phyloP scores from a whole-genome alignment of 2,888 invertebrate genomes.

The Mesopsocus fuscifrons region DNA sequence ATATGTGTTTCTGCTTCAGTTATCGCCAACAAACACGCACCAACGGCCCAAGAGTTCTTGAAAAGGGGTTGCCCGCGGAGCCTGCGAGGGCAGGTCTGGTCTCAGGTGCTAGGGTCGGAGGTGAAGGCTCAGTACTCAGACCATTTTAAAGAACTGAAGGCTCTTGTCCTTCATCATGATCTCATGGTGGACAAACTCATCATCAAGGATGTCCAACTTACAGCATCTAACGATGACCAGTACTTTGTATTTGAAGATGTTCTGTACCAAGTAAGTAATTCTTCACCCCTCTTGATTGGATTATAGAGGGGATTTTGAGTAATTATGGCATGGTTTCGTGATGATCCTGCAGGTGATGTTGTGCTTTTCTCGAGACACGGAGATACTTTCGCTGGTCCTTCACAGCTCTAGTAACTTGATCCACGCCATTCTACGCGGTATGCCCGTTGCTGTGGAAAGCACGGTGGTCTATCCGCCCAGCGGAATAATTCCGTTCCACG shows the following conservation, averaged over 20 bases:
- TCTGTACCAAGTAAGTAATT: slow-evolving; percentile 54
- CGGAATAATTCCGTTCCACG: slow-evolving; percentile 90
- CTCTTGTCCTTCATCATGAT: slow-evolving; percentile 68
- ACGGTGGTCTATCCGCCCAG: slow-evolving; percentile 76
- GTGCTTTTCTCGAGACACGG: slow-evolving; percentile 78
- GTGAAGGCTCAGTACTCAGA: slow-evolving; percentile 47
- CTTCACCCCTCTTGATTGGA: too few species aligned
- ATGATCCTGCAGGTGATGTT: slow-evolving; percentile 55
- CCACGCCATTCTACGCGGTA: slow-evolving; percentile 54
- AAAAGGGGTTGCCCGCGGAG: slow-evolving; percentile 68
- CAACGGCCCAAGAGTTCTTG: slow-evolving; percentile 74
- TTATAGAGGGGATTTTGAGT: too few species aligned
- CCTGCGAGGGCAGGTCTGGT: slow-evolving; percentile 68
- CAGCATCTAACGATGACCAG: slow-evolving; percentile 93
- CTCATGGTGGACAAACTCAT: slow-evolving; percentile 86
- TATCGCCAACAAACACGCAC: slow-evolving; percentile 58
- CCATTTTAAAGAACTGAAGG: slow-evolving; percentile 64
- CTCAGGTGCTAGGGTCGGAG: slow-evolving; percentile 65
- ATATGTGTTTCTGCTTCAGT: too few species aligned
- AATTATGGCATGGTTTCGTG: too few species aligned
- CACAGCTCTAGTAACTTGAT: slow-evolving; percentile 37
- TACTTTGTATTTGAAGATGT: slow-evolving; percentile 96
- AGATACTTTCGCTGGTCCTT: slow-evolving; percentile 50
- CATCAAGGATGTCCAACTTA: slow-evolving; percentile 88
- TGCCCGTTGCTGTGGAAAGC: slow-evolving; percentile 42